These are phyloP conservation scores for Melitaea cinxia DNA, from an alignment of 1,140 invertebrate genomes.

Conservation along the genomic window DNA sequence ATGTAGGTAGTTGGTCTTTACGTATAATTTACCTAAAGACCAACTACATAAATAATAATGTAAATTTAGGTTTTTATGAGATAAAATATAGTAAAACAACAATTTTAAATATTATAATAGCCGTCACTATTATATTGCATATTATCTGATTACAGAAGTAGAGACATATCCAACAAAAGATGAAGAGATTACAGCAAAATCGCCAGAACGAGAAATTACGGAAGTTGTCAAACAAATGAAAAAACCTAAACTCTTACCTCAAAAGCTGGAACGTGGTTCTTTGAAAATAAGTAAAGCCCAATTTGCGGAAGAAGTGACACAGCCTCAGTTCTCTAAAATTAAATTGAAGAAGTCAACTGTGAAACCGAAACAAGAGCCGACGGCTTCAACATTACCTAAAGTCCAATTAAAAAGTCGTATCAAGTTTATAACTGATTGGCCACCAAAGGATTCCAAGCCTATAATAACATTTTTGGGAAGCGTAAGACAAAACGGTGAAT, in stretches of 20 bases:
- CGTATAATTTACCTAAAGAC: too few relatives aligned
- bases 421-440: slow-evolving; percentile 83
- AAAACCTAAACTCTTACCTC: slow-evolving; percentile 34
- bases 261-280: slow-evolving; percentile 66
- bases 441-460: slow-evolving; percentile 80
- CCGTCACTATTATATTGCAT: too few relatives aligned
- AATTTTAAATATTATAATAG: too few relatives aligned
- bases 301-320: slow-evolving; percentile 65
- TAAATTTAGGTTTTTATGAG: too few relatives aligned
- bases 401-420: slow-evolving; percentile 85
- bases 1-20: too few relatives aligned
- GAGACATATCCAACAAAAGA: background rate
- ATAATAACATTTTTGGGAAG: slow-evolving; percentile 79
- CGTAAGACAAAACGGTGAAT: slow-evolving; percentile 83
- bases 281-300: slow-evolving; percentile 71
- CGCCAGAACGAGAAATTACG: background rate
- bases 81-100: too few relatives aligned
- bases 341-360: slow-evolving; percentile 83
- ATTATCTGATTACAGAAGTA: slow-evolving; percentile 18
- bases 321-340: slow-evolving; percentile 83
- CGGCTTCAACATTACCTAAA: slow-evolving; percentile 82
- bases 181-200: background rate
- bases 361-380: slow-evolving; percentile 76
- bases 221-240: slow-evolving; percentile 26
- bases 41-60: too few relatives aligned